Evolutionary conservation across 2,888 invertebrate species (phyloP).

Genomic region (Operophtera brumata): DNA sequence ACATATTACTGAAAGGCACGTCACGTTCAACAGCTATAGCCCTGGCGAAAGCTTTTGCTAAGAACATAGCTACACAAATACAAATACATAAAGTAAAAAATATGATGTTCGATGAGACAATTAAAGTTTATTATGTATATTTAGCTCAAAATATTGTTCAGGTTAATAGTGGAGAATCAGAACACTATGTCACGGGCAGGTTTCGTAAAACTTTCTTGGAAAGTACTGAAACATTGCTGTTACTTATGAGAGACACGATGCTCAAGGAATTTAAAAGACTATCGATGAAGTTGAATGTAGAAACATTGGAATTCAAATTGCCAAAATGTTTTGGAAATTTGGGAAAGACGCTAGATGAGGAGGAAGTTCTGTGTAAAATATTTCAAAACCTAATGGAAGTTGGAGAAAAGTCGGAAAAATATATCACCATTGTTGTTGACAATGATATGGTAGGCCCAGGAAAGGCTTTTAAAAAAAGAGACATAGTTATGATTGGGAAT

Average conservation of each 20-base stretch:
- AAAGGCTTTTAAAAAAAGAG: neutral
- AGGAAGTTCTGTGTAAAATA: neutral
- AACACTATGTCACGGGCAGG: neutral
- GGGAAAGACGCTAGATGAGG: neutral
- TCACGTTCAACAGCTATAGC: neutral
- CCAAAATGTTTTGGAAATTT: constrained; percentile 10
- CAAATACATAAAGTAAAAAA: neutral
- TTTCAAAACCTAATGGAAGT: neutral
- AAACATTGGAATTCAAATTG: constrained; percentile 1
- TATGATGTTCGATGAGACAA: constrained; percentile 5
- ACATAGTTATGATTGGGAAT: neutral
- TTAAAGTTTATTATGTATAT: constrained; percentile 11
- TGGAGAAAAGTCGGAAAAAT: neutral
- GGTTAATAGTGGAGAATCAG: neutral
- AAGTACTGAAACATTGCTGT: constrained; percentile 5
- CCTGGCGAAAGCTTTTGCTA: constrained; percentile 5
- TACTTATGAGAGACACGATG: constrained; percentile 7
- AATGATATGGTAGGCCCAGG: neutral
- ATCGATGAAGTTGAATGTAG: neutral
- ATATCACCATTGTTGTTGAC: neutral
- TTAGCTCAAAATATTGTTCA: constrained; percentile 7
- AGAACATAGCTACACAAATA: neutral
- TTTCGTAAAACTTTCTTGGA: constrained; percentile 14
- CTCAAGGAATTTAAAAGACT: neutral
- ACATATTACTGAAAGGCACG: constrained; percentile 1